Base-by-base conservation (phyloP, 2,888 invertebrate species). In the Priocnemis perturbator region DNA sequence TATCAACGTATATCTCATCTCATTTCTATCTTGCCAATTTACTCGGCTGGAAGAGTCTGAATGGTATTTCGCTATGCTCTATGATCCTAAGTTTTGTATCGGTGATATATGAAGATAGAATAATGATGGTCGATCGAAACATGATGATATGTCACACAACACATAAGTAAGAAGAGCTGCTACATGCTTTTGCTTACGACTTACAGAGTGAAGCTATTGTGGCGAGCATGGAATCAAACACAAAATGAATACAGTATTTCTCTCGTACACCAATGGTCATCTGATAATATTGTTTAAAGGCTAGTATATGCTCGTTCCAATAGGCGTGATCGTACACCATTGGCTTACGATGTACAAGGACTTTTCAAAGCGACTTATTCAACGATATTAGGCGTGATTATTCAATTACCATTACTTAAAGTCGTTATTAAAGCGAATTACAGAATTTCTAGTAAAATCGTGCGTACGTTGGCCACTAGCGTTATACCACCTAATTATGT, bases 131-230 rank as follows among this genome's bases (percentile, higher is more conserved):
- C 48, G 56, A 52, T 60, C 55, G 56, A 37, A 20, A 60, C 37
- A 37, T 37, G 37, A 37, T 37, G 44, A 67, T 37, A 37, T 37
- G 37, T 37, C 37, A 21, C 45, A 67, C 21, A 64, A 2, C 20
- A 64, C 20, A 62, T 20, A 67, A 53, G 53, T 60, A 60, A 60
- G 57, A 56, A 76, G 70, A 63, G 71, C 50, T 50, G 79, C 74
- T 69, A 65, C 86, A 85, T 85, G 86, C 85, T 73, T 72, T 78
- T 69, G 81, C 83, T 82, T 83, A 81, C 79, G 56, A 86, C 86
- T 85, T 85, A 86, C 86, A 84, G 83, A 83, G 75, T 84, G 82
- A 85, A 86, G 85, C 85, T 86, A 83, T 84, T 78, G 78, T 81
- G 80, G 86, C 82, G 81, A 79, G 86, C 86, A 85, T 86, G 86